Base-by-base conservation (phyloP, 1,140 invertebrate species). In the Caerostris darwini region DNA sequence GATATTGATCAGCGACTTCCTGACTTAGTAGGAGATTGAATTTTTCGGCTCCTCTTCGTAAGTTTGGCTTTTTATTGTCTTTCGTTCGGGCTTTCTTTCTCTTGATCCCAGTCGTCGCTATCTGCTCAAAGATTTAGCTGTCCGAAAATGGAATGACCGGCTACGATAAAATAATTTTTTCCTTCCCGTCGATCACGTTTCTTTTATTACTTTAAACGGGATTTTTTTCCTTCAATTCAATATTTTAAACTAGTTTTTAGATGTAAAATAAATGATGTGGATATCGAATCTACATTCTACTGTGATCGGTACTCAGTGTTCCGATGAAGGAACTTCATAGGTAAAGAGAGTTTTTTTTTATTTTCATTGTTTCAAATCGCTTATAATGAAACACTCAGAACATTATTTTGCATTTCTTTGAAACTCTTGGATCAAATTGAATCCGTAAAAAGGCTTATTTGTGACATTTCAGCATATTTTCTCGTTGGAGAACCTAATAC, bases 61-160 rank as follows among this genome's bases (percentile, higher is more conserved):
- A 82, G 92, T 77, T 94, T 89, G 34, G 82, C 53, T 85, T 64
- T 90, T 90, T 87, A 34, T 90, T 90, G 53, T 91, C 59, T 82
- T n/a, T 19, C 7, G 56, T 85, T 69, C 57, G 77, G 69, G 19
- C 57, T 77, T 90, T 61, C 59, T 61, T 14, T 61, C 61, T 34
- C 56, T 77, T 59, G 34, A 8, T 54, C 92, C 57, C n/a, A 69
- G 67, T 69, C 86, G 56, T 81, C 61, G 61, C 81, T 94, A 92
- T 92, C 90, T 71, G 92, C 92, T 94, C 77, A 94, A 94, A 89
- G 92, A 94, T 94, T 94, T 94, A 81, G 92, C 92, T 94, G 92
- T 94, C 92, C 86, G 92, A 94, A 94, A 89, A 94, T 89, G 85
- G 69, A 94, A 94, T 94, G 77, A n/a, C 92, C 92, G 83, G 83